Percentiles rank a stretch among this genome's conserved stretches.
phyloP scores from a whole-genome alignment of 2,113 vertebrate genomes.

The Gymnobelideus leadbeateri region DNA sequence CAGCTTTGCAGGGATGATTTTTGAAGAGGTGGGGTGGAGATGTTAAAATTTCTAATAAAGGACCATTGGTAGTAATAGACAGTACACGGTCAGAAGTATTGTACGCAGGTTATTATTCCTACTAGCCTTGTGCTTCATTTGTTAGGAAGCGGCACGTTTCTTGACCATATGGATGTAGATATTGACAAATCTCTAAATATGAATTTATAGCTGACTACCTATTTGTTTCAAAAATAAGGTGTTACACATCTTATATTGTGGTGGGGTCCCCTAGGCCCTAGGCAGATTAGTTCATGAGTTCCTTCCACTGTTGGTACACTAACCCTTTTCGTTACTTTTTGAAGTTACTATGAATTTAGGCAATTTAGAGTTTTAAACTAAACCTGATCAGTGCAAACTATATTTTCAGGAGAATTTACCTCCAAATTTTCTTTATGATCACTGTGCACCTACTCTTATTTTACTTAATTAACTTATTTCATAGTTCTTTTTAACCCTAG shows the following conservation, averaged over 20 bases:
- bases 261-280: not conserved
- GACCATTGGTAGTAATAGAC: slow-evolving; percentile 43
- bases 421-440: not conserved
- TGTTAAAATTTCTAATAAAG: slow-evolving; percentile 59
- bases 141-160: slow-evolving; percentile 39
- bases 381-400: not conserved
- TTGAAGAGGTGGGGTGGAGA: slow-evolving; percentile 19
- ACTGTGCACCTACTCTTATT: not conserved
- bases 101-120: slow-evolving; percentile 24
- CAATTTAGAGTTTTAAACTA: not conserved
- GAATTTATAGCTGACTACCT: not conserved
- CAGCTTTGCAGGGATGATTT: slow-evolving; percentile 68
- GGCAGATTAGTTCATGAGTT: not conserved
- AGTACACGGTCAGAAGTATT: slow-evolving; percentile 34
- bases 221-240: slow-evolving; percentile 25
- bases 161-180: slow-evolving; percentile 41
- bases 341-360: not conserved
- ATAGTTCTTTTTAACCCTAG: not conserved
- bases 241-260: slow-evolving; percentile 22
- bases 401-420: not conserved
- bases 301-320: not conserved
- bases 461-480: not conserved
- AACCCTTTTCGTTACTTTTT: not conserved
- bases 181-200: slow-evolving; percentile 47
- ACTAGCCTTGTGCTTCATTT: slow-evolving; percentile 38